Evolutionary conservation across 2,797 vertebrate species (phyloP), one percentile per base, ranked within the genome.

Genomic region (Ptychadena robeensis): DNA sequence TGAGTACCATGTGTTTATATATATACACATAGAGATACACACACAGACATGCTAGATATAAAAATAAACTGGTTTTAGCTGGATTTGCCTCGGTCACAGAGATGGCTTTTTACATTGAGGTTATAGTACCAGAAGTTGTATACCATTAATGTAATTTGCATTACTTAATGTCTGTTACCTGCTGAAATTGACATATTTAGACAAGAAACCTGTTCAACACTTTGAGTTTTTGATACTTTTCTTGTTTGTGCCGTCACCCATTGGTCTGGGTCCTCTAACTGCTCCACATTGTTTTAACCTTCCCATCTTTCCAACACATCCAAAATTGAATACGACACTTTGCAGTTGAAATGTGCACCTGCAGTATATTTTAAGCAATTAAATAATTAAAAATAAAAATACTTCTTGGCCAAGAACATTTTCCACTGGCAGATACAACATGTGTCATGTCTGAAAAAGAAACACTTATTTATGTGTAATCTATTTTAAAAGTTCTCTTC

Each of bases 61-160:
- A n/a, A n/a, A n/a, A n/a, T n/a, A n/a, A n/a, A n/a, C n/a, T n/a
- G n/a, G n/a, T n/a, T n/a, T n/a, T n/a, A n/a, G n/a, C n/a, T n/a
- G n/a, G n/a, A n/a, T n/a, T n/a, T n/a, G n/a, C n/a, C n/a, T n/a
- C n/a, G n/a, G n/a, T n/a, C n/a, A n/a, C n/a, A n/a, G n/a, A n/a
- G n/a, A n/a, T n/a, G n/a, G n/a, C n/a, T n/a, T n/a, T n/a, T n/a
- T n/a, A n/a, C n/a, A n/a, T n/a, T n/a, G n/a, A n/a, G n/a, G n/a
- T n/a, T n/a, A n/a, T n/a, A n/a, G n/a, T n/a, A n/a, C n/a, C n/a
- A n/a, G n/a, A n/a, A n/a, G n/a, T n/a, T n/a, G n/a, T n/a, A n/a
- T n/a, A n/a, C n/a, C n/a, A n/a, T 82, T 70, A 77, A n/a, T 64
- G 75, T 82, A 82, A 82, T 77, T 82, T 70, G 74, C 73, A 64